Conservation (phyloP, 1,140 invertebrate genomes). For the Oncopeltus fasciatus region DNA sequence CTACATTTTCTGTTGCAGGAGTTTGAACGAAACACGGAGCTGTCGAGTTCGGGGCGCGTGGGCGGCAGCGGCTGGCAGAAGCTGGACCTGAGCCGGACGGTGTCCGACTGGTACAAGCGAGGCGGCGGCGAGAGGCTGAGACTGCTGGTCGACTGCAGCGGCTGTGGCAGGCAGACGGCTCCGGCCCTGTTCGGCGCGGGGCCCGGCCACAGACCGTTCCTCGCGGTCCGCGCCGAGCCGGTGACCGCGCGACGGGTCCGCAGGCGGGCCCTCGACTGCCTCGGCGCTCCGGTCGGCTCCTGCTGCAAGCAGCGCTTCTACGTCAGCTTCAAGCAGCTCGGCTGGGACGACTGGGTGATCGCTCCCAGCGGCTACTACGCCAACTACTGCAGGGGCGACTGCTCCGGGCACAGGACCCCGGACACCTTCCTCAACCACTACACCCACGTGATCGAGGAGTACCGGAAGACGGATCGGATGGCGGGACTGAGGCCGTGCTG, state of each 20-base stretch:
- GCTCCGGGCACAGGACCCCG: conserved; percentile 55
- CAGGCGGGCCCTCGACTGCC: conserved; percentile 67
- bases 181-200: conserved; percentile 26
- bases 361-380: conserved; percentile 73
- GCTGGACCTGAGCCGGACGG: conserved; percentile 63
- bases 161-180: conserved; percentile 57
- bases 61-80: conserved; percentile 63
- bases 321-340: conserved; percentile 76
- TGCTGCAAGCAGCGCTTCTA: conserved; percentile 86
- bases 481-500: conserved; percentile 77
- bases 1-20: conserved; percentile 31
- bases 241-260: conserved; percentile 43
- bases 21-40: conserved; percentile 42
- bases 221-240: conserved; percentile 66
- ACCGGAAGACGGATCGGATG: conserved; percentile 56
- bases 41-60: conserved; percentile 54
- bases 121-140: conserved; percentile 43
- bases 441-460: conserved; percentile 78
- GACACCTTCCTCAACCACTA: conserved; percentile 75
- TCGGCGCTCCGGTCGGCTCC: conserved; percentile 52
- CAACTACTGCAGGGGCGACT: conserved; percentile 87
- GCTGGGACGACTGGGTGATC: conserved; percentile 93
- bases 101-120: conserved; percentile 50
- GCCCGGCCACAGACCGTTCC: conserved; percentile 49
- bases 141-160: conserved; percentile 69